Evolutionary conservation across 2,113 vertebrate species (phyloP).

Genomic region (Nicator chloris): DNA sequence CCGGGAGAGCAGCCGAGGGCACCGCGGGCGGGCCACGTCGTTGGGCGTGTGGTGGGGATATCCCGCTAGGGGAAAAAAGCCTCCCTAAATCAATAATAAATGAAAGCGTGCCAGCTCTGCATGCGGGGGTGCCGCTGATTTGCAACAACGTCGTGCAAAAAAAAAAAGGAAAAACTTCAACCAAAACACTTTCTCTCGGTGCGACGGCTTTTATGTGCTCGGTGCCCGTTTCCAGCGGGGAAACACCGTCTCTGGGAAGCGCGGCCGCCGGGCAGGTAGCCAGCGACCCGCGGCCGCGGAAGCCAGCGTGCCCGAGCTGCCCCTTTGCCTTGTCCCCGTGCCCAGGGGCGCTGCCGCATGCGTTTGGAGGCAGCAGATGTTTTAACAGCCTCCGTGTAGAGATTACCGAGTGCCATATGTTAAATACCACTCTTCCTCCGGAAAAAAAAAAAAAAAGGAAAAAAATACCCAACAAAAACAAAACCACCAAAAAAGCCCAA

Average conservation of each 20-base stretch:
- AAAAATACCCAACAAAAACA: not conserved
- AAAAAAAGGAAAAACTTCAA: not conserved
- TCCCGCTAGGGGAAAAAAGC: not conserved
- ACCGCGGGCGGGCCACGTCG: not conserved
- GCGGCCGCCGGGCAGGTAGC: not conserved
- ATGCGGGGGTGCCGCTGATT: not conserved
- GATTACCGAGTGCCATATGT: slow-evolving; percentile 46
- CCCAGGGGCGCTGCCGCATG: not conserved
- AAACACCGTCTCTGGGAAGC: not conserved
- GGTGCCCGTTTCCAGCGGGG: not conserved
- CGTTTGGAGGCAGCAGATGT: slow-evolving; percentile 23
- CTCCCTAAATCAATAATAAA: not conserved
- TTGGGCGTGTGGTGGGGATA: no score
- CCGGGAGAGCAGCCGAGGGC: not conserved
- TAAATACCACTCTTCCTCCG: not conserved
- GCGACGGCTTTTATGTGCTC: not conserved
- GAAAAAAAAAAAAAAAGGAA: not conserved
- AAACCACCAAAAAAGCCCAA: not conserved
- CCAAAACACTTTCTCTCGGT: not conserved
- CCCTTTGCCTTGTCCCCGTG: not conserved
- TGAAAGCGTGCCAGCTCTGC: not conserved
- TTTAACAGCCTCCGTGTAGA: slow-evolving; percentile 2
- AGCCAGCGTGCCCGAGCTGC: not conserved
- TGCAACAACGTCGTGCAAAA: not conserved
- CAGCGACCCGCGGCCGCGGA: not conserved